A percentile compares a stretch with the other conserved stretches of the same genome.
Conservation (phyloP, 2,113 vertebrate genomes). For the Elachura formosa region DNA sequence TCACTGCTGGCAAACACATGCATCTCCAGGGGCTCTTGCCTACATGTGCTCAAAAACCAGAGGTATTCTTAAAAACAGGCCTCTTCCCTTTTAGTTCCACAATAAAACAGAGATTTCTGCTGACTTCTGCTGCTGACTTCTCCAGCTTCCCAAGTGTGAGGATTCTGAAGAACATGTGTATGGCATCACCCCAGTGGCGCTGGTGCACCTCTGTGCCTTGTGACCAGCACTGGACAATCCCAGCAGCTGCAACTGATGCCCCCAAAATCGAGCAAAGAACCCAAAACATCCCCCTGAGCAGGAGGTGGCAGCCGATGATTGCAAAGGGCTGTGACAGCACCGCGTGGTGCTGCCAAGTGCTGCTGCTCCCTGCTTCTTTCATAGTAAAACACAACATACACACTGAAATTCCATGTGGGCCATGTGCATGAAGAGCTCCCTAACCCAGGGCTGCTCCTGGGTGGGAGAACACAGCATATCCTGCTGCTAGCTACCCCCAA, state of each 20-base stretch:
- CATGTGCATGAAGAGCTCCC: fast-evolving
- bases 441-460: background rate
- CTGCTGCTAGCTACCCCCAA: background rate
- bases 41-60: background rate
- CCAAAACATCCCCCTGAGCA: fast-evolving
- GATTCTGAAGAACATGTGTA: fast-evolving
- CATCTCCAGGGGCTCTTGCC: background rate
- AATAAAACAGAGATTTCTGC: background rate
- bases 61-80: background rate
- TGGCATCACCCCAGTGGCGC: background rate
- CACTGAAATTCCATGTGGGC: fast-evolving
- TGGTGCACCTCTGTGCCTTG: background rate
- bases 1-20: fast-evolving
- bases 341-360: background rate
- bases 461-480: fast-evolving
- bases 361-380: background rate
- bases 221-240: no score
- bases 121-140: no score
- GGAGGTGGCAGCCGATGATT: background rate
- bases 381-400: fast-evolving
- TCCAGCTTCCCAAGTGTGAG: background rate
- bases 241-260: background rate
- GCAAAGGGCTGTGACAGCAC: background rate
- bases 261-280: background rate
- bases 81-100: background rate